A percentile compares a stretch with the other conserved stretches of the same genome.
phyloP scores from a whole-genome alignment of 2,113 vertebrate species.

The Sprattus sprattus region DNA sequence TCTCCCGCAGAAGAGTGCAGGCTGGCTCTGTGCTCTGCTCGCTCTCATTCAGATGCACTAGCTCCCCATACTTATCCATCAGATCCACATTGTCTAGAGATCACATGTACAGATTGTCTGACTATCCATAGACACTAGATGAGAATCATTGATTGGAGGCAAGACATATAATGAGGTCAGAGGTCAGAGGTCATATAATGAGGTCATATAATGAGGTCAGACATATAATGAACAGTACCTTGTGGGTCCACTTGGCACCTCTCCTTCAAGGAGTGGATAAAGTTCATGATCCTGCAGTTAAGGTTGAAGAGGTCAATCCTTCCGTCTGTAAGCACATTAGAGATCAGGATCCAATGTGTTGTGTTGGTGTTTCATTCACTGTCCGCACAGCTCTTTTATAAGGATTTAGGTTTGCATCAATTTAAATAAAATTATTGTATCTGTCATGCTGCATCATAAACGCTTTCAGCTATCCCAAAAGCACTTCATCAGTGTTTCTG shows the following conservation, averaged over 20 bases:
- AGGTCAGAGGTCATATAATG: background rate
- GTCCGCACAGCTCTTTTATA: too few relatives aligned
- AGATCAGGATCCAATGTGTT: background rate
- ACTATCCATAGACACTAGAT: too few relatives aligned
- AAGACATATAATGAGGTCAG: too few relatives aligned
- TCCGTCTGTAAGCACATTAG: conserved; percentile 52
- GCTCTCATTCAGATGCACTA: conserved; percentile 59
- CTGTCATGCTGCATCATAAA: too few relatives aligned
- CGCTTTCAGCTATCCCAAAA: too few relatives aligned
- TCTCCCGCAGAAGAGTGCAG: conserved; percentile 61
- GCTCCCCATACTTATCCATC: conserved; percentile 59
- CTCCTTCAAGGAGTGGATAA: conserved; percentile 65
- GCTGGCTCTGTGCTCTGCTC: conserved; percentile 54
- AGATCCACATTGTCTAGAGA: conserved; percentile 64
- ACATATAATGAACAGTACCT: conserved; percentile 46
- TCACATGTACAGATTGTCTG: background rate
- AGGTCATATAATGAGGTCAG: too few relatives aligned
- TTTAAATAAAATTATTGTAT: too few relatives aligned
- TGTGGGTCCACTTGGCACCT: conserved; percentile 56
- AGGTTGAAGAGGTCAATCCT: conserved; percentile 65
- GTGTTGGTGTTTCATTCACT: too few relatives aligned
- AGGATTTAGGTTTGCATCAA: too few relatives aligned
- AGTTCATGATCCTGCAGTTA: conserved; percentile 69
- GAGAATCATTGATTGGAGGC: too few relatives aligned
- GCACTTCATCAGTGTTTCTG: too few relatives aligned